A percentile compares a stretch with the other conserved stretches of the same genome.
phyloP scores from a whole-genome alignment of 2,113 vertebrate species.

The Panthera leo region DNA sequence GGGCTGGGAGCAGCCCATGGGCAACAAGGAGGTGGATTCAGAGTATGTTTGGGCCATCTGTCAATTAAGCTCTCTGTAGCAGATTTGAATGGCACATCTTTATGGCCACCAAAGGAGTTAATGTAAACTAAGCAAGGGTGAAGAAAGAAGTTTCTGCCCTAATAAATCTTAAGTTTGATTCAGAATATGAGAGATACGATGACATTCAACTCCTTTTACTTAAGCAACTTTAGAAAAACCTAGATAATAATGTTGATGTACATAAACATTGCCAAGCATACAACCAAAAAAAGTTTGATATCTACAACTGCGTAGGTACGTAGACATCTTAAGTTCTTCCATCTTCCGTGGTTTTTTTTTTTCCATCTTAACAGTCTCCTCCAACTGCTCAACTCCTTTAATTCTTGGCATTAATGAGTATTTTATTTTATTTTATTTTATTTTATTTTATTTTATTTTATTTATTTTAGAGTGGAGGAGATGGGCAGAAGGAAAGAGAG shows the following conservation, averaged over 20 bases:
- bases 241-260: neutral
- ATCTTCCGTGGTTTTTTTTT: no score
- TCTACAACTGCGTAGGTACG: neutral
- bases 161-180: neutral
- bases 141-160: neutral
- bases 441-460: no score
- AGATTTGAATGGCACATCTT: neutral
- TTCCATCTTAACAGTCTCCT: neutral
- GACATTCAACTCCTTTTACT: neutral
- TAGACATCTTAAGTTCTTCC: neutral
- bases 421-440: neutral
- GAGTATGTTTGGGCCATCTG: neutral
- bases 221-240: constrained; percentile 4
- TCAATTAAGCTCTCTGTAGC: neutral
- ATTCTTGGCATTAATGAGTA: neutral
- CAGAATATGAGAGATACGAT: neutral
- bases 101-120: neutral
- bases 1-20: neutral
- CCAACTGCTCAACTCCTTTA: neutral
- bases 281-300: neutral
- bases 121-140: neutral
- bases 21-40: neutral
- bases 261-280: neutral
- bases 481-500: no score
- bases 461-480: no score